Conservation (phyloP, 2,888 invertebrate species). For the Archips xylosteana region DNA sequence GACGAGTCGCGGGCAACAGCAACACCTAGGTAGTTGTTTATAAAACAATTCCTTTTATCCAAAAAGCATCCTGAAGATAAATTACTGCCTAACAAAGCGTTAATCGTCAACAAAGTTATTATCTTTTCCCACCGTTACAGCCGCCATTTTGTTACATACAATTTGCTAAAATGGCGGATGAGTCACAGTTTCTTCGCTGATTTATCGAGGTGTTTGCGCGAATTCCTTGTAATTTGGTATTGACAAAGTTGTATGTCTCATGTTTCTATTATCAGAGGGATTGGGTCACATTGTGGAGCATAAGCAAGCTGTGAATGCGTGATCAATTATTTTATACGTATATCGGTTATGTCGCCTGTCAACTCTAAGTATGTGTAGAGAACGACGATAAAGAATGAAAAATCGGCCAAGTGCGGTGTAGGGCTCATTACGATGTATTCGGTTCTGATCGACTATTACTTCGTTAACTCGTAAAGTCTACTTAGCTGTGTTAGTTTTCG, state of each 20-base stretch:
- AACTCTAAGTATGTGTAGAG: no score
- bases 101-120: constrained; percentile 50
- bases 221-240: constrained; percentile 40
- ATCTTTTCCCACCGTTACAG: constrained; percentile 47
- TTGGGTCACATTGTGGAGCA: not conserved
- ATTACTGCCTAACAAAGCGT: constrained; percentile 45
- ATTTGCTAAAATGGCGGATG: constrained; percentile 55
- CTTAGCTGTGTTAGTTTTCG: no score
- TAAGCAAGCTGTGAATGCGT: not conserved
- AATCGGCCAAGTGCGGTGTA: no score
- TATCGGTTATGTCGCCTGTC: no score
- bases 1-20: no score
- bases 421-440: no score
- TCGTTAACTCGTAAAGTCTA: no score
- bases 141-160: constrained; percentile 53
- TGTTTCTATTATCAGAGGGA: not conserved
- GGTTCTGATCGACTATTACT: no score
- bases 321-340: not conserved
- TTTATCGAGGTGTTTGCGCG: constrained; percentile 46
- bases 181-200: constrained; percentile 49
- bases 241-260: constrained; percentile 2
- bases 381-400: no score
- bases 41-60: constrained; percentile 4
- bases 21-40: not conserved
- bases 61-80: constrained; percentile 21